Base-by-base conservation (phyloP, 2,797 vertebrate species). In the Coranthus polyacanthus region DNA sequence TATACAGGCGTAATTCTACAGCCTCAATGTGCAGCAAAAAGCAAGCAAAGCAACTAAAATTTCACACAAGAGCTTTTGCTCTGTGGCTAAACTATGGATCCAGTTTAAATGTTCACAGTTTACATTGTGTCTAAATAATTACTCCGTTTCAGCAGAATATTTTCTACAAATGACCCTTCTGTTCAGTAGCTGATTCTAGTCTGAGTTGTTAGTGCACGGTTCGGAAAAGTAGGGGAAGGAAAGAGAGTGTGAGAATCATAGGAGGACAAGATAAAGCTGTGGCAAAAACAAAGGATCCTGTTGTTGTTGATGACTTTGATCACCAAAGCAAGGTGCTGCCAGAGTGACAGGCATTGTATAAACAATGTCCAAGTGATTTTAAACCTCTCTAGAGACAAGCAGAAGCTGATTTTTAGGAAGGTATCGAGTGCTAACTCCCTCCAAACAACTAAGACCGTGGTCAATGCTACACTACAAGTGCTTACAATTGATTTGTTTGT, bases 61-160 rank as follows among this genome's bases (percentile, higher is more conserved):
- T 44, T 49, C 24, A 29, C 44, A 49, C 16, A 42, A 41, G 50
- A 22, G 39, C 18, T 63, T 50, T 46, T 45, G 18, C 18, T 57
- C 12, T n/a, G n/a, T n/a, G n/a, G n/a, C n/a, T n/a, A 16, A 66
- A 12, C 12, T 41, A 21, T 1, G 11, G 20, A 49, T 15, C n/a
- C 11, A 3, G 2, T 34, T 36, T 22, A 41, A 22, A 55, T 0
- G 11, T 41, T 68, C 4, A n/a, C n/a, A 46, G 21, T 17, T 67
- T 50, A 18, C 34, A 50, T 13, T 38, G 21, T 5, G 13, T 42
- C 52, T 42, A 18, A 59, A 51, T 41, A 58, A 62, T 53, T 50
- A 16, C 6, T 51, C 22, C 47, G 4, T 12, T 20, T n/a, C 10
- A 34, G 50, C 29, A 43, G 22, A 64, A 41, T 4, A 32, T 11